These are phyloP conservation scores for Tinea trinotella DNA, from an alignment of 2,888 invertebrate genomes.

Conservation along the genomic window DNA sequence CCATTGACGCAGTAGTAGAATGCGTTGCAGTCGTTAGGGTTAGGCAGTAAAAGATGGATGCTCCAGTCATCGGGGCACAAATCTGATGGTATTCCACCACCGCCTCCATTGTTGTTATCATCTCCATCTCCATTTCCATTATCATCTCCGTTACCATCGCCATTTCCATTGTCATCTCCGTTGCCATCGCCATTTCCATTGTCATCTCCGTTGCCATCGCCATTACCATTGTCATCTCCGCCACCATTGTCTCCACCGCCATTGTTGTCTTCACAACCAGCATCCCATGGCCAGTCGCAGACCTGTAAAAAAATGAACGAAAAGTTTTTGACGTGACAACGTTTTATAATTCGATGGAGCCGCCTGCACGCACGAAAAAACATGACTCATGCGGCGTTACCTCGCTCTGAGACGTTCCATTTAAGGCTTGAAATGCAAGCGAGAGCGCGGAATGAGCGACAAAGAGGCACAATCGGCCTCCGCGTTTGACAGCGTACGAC, in stretches of 20 bases:
- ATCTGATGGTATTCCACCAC: neutral
- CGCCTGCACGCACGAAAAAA: too few relatives aligned
- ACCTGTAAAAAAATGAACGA: too few relatives aligned
- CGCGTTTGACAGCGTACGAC: too few relatives aligned
- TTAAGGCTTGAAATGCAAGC: too few relatives aligned
- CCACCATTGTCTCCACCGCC: conserved; percentile 21
- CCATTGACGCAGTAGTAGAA: conserved; percentile 26
- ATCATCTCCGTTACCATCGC: neutral
- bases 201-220: neutral
- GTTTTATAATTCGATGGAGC: too few relatives aligned
- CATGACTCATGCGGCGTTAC: too few relatives aligned
- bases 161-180: neutral
- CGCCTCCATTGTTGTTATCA: neutral
- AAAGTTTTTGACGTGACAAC: too few relatives aligned
- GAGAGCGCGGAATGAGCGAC: too few relatives aligned
- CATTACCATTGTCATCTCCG: conserved; percentile 17
- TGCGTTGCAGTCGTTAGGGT: conserved; percentile 23
- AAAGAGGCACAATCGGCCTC: too few relatives aligned
- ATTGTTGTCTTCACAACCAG: neutral
- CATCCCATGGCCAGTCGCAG: too few relatives aligned
- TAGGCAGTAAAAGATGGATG: conserved; percentile 23
- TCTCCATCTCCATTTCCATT: conserved; percentile 11
- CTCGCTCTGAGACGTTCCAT: too few relatives aligned
- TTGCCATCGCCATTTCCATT: neutral
- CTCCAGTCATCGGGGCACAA: conserved; percentile 23